Base-by-base conservation (phyloP, 1,140 invertebrate genomes). In the Brachystomella parvula region DNA sequence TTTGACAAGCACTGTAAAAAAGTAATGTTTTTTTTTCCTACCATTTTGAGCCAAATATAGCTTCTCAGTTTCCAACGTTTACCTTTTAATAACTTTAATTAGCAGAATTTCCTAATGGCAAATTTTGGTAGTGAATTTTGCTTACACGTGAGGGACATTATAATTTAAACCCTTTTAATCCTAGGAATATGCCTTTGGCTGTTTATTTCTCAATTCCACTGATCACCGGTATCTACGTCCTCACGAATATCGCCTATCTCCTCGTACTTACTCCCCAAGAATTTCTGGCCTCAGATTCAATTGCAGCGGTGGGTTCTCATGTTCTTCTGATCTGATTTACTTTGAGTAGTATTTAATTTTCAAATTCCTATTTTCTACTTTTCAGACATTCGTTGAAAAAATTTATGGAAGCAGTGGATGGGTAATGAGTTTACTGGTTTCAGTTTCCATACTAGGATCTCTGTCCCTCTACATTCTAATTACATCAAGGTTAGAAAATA, bases 211-310 rank as follows among this genome's bases (percentile, higher is more conserved):
- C 92, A 0, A 83, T 97, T 82, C 92, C 92, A 0, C 77, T 94
- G 2, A 57, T 96, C 0, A 96, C 92, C 0, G 74, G 88, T 0
- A 87, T 95, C 63, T 96, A 95, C 76, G 85, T 92, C 19, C 77
- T 96, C 3, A 89, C 91, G 1, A 96, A 96, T 76, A 77, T 95
- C n/a, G 90, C 92, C 17, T 96, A 94, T 78, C 91, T 96, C 75
- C 85, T 87, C 17, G 91, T 95, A 2, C 80, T 97, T 1, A 84
- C 87, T 1, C 85, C 86, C 39, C 82, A 83, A 53, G 90, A 91
- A 74, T 87, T 95, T 68, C 76, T 88, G 0, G 79, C 87, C 0
- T 95, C 93, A 0, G 82, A 88, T 73, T 93, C 94, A 17, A 92
- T 97, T 17, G 94, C 94, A 70, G 90, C 96, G 71, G 87, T 88